Evolutionary conservation across 2,113 vertebrate species (phyloP).

Genomic region (Panurus biarmicus): DNA sequence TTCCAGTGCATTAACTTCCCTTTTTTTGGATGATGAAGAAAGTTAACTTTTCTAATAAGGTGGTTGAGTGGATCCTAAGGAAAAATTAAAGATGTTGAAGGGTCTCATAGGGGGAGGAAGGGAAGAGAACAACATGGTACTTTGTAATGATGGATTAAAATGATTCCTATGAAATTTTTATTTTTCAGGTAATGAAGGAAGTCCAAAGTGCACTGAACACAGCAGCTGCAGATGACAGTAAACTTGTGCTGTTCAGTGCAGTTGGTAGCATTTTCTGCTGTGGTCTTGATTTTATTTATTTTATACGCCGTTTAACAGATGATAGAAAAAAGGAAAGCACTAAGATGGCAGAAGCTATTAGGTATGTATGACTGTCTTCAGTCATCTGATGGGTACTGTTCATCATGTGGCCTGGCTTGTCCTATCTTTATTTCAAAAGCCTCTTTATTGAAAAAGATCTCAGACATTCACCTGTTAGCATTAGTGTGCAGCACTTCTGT

Average conservation of each 20-base stretch:
- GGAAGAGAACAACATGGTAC: background rate
- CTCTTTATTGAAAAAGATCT: background rate
- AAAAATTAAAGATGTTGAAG: background rate
- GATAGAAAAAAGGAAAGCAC: conserved; percentile 94
- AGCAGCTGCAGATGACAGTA: conserved; percentile 94
- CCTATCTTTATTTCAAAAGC: background rate
- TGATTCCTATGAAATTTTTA: background rate
- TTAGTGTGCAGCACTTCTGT: background rate
- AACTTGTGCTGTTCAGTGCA: conserved; percentile 87
- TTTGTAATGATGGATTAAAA: background rate
- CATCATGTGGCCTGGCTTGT: background rate
- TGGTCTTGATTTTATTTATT: conserved; percentile 94
- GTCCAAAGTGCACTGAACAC: conserved; percentile 95
- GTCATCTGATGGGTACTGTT: background rate
- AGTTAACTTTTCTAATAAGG: background rate
- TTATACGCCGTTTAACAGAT: conserved; percentile 91
- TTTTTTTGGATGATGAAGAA: background rate
- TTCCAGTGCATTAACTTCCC: background rate
- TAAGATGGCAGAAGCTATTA: conserved; percentile 96
- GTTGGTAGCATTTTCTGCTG: conserved; percentile 93
- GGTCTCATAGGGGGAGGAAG: background rate
- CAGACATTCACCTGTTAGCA: background rate
- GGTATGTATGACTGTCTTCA: conserved; percentile 69
- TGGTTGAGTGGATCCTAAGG: background rate
- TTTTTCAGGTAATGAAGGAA: conserved; percentile 94